Evolutionary conservation across 2,888 invertebrate genomes (phyloP), one percentile per base, ranked within the genome.

Genomic region (Pandemis cinnamomeana): DNA sequence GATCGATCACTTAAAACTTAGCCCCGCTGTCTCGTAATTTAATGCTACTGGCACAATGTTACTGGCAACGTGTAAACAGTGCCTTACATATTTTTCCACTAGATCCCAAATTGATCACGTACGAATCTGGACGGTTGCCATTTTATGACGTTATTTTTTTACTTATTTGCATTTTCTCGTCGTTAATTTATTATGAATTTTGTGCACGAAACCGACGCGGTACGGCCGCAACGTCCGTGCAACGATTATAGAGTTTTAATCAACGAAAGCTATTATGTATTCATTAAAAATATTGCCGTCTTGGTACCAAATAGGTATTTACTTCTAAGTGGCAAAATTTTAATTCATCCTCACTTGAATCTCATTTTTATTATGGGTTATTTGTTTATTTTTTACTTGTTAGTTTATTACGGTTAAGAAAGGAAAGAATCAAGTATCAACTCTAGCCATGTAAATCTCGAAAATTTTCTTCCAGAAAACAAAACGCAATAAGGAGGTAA

Each of bases 41-140:
- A 36, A 36, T 36, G 4, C 27, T 36, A 36, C 27, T 36, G 27
- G 27, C 27, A 36, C 27, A 36, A 36, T 2, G 1, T 36, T 36
- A 36, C 27, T 36, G 27, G 27, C 27, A 36, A 36, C 27, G 27
- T 36, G 27, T 36, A 36, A 36, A 36, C 27, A 36, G 2, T 36
- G 27, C 27, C 27, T 36, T 36, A 36, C 27, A 36, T 36, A 46
- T 46, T 51, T 67, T 67, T 42, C 20, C 51, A 42, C 58, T 68
- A 55, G 42, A 41, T 15, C 10, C 44, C 58, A 48, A 68, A 68
- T 68, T 68, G 67, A 68, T 68, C 67, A 68, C 67, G 67, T 68
- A 55, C 67, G 20, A 20, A 42, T 27, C 58, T 68, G 67, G 67
- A 68, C 44, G 58, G 44, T 55, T 68, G 67, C 67, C 67, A 67